Percentiles rank a stretch among this genome's conserved stretches.
Evolutionary conservation across 2,797 vertebrate genomes (phyloP).

Genomic region (Lepilemur ruficaudatus): DNA sequence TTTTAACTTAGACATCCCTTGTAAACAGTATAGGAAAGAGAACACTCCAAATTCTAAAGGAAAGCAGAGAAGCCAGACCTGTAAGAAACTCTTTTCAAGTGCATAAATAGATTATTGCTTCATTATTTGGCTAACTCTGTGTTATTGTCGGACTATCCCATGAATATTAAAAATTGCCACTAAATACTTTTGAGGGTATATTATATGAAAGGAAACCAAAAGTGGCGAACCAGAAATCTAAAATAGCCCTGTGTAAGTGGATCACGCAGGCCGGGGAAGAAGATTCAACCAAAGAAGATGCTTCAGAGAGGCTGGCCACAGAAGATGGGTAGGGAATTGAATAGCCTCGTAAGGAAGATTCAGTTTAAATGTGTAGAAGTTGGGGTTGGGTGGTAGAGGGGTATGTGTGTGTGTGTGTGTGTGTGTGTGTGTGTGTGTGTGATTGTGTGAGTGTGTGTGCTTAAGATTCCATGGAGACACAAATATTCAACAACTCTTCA

Average conservation of each 20-base stretch:
- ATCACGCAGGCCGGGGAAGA: background rate
- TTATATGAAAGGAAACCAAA: constrained; percentile 25
- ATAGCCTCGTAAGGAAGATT: background rate
- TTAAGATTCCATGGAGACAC: background rate
- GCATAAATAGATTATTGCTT: background rate
- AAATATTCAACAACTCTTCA: background rate
- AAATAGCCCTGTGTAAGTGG: background rate
- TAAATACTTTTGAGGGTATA: constrained; percentile 8
- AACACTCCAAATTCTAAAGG: background rate
- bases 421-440: background rate
- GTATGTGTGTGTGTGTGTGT: background rate
- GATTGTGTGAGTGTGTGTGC: background rate
- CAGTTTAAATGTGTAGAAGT: background rate
- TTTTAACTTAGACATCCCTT: background rate
- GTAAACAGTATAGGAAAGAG: background rate
- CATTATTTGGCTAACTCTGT: background rate
- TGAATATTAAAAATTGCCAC: constrained; percentile 11
- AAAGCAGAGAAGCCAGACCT: background rate
- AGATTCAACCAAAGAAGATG: background rate
- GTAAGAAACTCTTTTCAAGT: background rate
- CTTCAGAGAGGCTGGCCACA: background rate
- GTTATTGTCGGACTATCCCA: background rate
- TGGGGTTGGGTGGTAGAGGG: background rate
- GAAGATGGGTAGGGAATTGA: background rate
- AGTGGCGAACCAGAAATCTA: background rate